phyloP scores from a whole-genome alignment of 2,888 invertebrate genomes.

The Campaea margaritaria region DNA sequence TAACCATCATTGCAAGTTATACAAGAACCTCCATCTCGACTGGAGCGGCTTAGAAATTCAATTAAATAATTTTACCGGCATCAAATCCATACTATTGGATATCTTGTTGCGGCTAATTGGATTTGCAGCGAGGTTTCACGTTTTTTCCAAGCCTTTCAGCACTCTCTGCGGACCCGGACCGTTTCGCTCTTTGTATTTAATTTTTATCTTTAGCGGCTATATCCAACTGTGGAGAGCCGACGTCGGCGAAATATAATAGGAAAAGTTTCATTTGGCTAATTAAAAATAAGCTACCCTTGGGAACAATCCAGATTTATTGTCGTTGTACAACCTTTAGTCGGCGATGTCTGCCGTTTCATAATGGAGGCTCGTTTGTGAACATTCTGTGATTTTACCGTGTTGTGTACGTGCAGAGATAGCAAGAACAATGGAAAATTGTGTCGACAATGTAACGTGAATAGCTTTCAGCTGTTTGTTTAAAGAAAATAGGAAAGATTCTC shows the following conservation, averaged over 20 bases:
- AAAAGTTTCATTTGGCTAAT: conserved; percentile 82
- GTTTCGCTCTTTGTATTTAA: conserved; percentile 67
- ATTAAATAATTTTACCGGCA: conserved; percentile 62
- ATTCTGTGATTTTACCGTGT: conserved; percentile 49
- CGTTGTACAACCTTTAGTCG: conserved; percentile 65
- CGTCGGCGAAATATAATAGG: conserved; percentile 73
- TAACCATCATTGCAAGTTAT: conserved; percentile 35
- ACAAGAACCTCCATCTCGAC: conserved; percentile 32
- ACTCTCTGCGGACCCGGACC: conserved; percentile 45
- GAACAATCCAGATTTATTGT: conserved; percentile 75
- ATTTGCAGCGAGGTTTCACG: conserved; percentile 68
- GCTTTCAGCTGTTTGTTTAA: conserved; percentile 39
- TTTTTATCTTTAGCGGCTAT: conserved; percentile 61
- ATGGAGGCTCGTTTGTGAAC: conserved; percentile 65
- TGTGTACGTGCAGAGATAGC: conserved; percentile 53
- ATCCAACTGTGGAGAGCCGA: conserved; percentile 52
- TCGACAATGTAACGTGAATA: conserved; percentile 61
- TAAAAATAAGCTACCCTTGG: conserved; percentile 76
- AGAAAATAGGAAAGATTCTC: conserved; percentile 9
- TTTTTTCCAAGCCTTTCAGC: conserved; percentile 61
- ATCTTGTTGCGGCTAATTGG: conserved; percentile 74
- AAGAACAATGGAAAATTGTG: conserved; percentile 62
- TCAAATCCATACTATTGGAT: conserved; percentile 63
- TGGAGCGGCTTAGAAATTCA: conserved; percentile 53
- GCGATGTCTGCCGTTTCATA: conserved; percentile 61